A percentile compares a stretch with the other conserved stretches of the same genome.
Evolutionary conservation across 2,797 vertebrate species (phyloP).

Genomic region (Pteronotus mesoamericanus): DNA sequence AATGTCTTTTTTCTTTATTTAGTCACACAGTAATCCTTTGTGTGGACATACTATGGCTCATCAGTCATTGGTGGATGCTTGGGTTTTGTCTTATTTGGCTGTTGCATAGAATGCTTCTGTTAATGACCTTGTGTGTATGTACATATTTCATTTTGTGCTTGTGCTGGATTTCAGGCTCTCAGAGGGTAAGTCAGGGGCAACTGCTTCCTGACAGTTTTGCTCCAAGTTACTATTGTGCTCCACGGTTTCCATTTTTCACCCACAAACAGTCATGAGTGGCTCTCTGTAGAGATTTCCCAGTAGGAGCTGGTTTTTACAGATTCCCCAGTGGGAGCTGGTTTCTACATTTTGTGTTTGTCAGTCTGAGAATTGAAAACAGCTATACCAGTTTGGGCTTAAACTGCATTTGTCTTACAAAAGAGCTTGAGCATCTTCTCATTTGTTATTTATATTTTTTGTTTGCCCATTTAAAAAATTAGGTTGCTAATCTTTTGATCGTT

Average conservation of each 20-base stretch:
- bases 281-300: not conserved
- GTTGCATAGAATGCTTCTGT: too few relatives aligned
- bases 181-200: not conserved
- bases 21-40: not conserved
- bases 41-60: too few relatives aligned
- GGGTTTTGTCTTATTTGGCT: too few relatives aligned
- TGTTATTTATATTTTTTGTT: not conserved
- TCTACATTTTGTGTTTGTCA: not conserved
- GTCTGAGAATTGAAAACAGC: not conserved
- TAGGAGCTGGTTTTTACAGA: not conserved
- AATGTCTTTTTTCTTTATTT: not conserved
- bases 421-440: not conserved
- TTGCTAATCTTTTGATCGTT: not conserved
- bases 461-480: not conserved
- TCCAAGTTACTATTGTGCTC: not conserved
- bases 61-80: too few relatives aligned
- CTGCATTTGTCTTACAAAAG: not conserved
- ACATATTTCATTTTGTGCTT: not conserved
- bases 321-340: not conserved
- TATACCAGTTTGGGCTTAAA: not conserved
- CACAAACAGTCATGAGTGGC: too few relatives aligned
- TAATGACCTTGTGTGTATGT: not conserved
- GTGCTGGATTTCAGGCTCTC: not conserved
- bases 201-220: not conserved
- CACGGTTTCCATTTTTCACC: not conserved